A percentile compares a stretch with the other conserved stretches of the same genome.
Conservation (phyloP, 2,888 invertebrate species). For the Cistogaster globosa region DNA sequence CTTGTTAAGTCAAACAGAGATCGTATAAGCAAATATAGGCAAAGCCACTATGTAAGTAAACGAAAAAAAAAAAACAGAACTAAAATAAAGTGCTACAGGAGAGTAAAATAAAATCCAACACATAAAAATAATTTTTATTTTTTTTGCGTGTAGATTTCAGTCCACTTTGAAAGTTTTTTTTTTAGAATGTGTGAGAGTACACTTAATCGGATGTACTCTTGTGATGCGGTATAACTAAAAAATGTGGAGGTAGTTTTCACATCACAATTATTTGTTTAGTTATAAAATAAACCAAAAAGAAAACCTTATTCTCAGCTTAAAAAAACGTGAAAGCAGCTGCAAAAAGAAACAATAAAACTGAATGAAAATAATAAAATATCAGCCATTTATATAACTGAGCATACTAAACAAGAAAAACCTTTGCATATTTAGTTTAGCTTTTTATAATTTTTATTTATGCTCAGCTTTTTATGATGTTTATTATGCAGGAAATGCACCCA, state of each 20-base stretch:
- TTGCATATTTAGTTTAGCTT: conserved; percentile 53
- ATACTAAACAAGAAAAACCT: conserved; percentile 66
- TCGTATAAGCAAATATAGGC: too few relatives aligned
- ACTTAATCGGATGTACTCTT: conserved; percentile 60
- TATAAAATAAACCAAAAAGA: conserved; percentile 1
- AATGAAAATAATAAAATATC: conserved; percentile 61
- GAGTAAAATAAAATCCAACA: too few relatives aligned
- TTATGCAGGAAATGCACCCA: conserved; percentile 78
- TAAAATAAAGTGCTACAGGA: too few relatives aligned
- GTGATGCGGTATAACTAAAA: conserved; percentile 48
- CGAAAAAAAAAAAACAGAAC: too few relatives aligned
- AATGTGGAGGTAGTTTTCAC: conserved; percentile 49
- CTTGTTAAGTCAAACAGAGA: too few relatives aligned
- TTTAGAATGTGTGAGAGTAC: conserved; percentile 30
- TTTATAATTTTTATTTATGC: conserved; percentile 31
- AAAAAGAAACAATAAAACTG: conserved; percentile 45
- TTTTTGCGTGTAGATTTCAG: conserved; percentile 1
- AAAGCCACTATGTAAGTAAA: too few relatives aligned
- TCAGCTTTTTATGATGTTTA: conserved; percentile 49
- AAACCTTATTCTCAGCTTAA: conserved; percentile 36
- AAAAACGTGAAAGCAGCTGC: conserved; percentile 37
- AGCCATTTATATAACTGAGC: conserved; percentile 58
- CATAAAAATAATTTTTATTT: too few relatives aligned
- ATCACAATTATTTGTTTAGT: conserved; percentile 21
- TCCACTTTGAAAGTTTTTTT: conserved; percentile 10